These are phyloP conservation scores for Diachasmimorpha longicaudata DNA, from an alignment of 1,140 invertebrate genomes.

Conservation along the genomic window DNA sequence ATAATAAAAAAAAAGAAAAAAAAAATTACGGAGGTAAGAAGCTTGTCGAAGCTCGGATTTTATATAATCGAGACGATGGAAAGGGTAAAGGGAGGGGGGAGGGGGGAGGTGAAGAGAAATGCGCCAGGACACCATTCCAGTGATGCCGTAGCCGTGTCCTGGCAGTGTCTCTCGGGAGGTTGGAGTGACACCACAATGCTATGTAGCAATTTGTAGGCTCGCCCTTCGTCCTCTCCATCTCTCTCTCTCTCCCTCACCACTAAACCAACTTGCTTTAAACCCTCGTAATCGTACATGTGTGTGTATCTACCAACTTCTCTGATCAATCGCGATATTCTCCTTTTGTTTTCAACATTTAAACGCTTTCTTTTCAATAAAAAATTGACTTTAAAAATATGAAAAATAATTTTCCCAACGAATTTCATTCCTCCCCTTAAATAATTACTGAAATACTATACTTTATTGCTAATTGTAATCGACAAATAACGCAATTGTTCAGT, in stretches of 20 bases:
- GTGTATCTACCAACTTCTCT: too few species aligned
- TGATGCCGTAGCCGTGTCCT: slow-evolving; percentile 62
- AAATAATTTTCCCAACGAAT: background rate
- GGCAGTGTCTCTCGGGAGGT: slow-evolving; percentile 58
- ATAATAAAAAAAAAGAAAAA: slow-evolving; percentile 24
- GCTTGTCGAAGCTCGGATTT: background rate
- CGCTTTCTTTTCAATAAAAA: background rate
- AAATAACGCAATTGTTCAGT: too few species aligned
- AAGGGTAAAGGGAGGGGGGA: slow-evolving; percentile 23
- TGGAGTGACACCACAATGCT: slow-evolving; percentile 64
- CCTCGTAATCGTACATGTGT: background rate
- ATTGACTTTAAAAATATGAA: background rate
- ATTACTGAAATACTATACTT: too few species aligned
- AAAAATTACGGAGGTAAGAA: slow-evolving; percentile 13
- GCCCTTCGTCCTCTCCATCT: slow-evolving; percentile 51
- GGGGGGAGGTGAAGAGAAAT: background rate
- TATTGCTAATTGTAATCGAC: too few species aligned
- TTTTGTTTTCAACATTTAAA: too few species aligned
- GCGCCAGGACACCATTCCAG: slow-evolving; percentile 58
- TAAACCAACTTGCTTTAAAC: background rate
- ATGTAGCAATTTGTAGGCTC: slow-evolving; percentile 65
- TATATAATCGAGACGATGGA: background rate
- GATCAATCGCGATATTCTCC: too few species aligned
- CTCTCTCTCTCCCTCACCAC: slow-evolving; percentile 17
- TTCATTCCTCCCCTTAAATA: too few species aligned